Percentiles rank a stretch among this genome's conserved stretches.
Conservation (phyloP, 1,140 invertebrate species). For the Apis mellifera region Amel_HAv3.1 CM009933.2:5822001-5822500, state of each 20-base stretch:
- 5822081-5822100: neutral
- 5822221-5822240: neutral
- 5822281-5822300: neutral
- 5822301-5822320: no score
- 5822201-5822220: neutral
- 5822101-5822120: neutral
- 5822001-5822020: neutral
- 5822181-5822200: neutral
- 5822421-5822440: neutral
- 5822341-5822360: no score
- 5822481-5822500: no score
- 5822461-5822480: neutral
- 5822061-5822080: constrained; percentile 1
- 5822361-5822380: no score
- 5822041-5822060: constrained; percentile 17
- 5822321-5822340: no score
- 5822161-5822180: neutral
- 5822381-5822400: neutral
- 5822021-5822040: neutral
- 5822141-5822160: constrained; percentile 14
- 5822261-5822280: neutral
- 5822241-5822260: neutral
- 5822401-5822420: neutral
- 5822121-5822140: neutral
- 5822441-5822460: neutral